These are phyloP conservation scores for Trachelus tabidus DNA, from an alignment of 2,888 invertebrate species.

Conservation along the genomic window DNA sequence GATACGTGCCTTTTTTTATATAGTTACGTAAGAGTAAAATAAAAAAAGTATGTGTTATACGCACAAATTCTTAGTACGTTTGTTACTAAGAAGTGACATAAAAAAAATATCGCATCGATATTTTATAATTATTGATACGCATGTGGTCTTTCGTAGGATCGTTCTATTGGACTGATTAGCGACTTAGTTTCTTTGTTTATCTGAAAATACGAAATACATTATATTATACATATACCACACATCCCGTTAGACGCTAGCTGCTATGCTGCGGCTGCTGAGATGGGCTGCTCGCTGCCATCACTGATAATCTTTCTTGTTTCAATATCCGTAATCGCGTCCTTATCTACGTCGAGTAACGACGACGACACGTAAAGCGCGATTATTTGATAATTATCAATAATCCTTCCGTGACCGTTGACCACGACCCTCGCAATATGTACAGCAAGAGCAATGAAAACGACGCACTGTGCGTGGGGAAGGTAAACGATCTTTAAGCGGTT, in stretches of 20 bases:
- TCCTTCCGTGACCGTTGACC: slow-evolving; percentile 10
- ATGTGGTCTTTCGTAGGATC: neutral
- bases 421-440: slow-evolving; percentile 13
- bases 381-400: neutral
- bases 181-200: neutral
- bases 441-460: neutral
- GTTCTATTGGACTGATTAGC: neutral
- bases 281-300: slow-evolving; percentile 61
- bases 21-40: neutral
- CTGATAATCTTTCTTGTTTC: slow-evolving; percentile 47
- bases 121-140: neutral
- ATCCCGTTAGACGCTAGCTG: slow-evolving; percentile 59
- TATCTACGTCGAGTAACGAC: neutral
- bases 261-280: slow-evolving; percentile 61
- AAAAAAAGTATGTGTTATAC: neutral
- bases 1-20: neutral
- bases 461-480: neutral
- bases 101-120: neutral
- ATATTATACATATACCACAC: slow-evolving; percentile 22
- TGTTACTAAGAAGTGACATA: too few species aligned
- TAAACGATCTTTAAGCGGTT: neutral
- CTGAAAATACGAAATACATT: neutral
- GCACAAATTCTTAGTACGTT: neutral
- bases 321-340: neutral
- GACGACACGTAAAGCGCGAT: neutral